A percentile compares a stretch with the other conserved stretches of the same genome.
These are phyloP conservation scores for Synergus umbraculus DNA, from an alignment of 2,888 invertebrate genomes.

Conservation along the genomic window DNA sequence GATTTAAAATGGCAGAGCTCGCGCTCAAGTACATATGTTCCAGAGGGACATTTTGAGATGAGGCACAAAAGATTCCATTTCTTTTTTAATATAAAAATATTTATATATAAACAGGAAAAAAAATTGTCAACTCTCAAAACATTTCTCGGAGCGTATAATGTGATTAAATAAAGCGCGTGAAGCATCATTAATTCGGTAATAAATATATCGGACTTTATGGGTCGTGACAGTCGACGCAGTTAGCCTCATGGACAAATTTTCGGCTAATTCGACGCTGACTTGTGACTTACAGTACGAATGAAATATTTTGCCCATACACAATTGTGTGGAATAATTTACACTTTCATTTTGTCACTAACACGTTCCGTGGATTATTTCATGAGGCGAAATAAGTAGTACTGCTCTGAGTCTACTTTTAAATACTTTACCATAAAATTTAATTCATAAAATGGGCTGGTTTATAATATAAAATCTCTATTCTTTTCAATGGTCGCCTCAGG, in stretches of 20 bases:
- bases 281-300: not conserved
- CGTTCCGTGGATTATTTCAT: not conserved
- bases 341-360: not conserved
- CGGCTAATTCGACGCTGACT: slow-evolving; percentile 2
- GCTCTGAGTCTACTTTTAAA: not conserved
- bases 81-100: not conserved
- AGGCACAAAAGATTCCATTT: not conserved
- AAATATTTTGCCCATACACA: not conserved
- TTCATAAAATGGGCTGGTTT: not conserved
- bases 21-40: not conserved
- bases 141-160: slow-evolving; percentile 47
- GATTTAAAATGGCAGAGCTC: not conserved
- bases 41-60: not conserved
- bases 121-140: slow-evolving; percentile 51
- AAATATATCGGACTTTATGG: slow-evolving; percentile 48
- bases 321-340: not conserved
- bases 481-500: not conserved
- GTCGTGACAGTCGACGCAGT: slow-evolving; percentile 38
- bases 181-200: slow-evolving; percentile 52
- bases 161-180: slow-evolving; percentile 54
- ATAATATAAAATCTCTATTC: not conserved
- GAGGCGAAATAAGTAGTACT: not conserved
- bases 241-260: slow-evolving; percentile 38
- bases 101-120: slow-evolving; percentile 41
- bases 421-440: not conserved